Conservation (phyloP, 2,113 vertebrate genomes). For the Empidonax traillii region DNA sequence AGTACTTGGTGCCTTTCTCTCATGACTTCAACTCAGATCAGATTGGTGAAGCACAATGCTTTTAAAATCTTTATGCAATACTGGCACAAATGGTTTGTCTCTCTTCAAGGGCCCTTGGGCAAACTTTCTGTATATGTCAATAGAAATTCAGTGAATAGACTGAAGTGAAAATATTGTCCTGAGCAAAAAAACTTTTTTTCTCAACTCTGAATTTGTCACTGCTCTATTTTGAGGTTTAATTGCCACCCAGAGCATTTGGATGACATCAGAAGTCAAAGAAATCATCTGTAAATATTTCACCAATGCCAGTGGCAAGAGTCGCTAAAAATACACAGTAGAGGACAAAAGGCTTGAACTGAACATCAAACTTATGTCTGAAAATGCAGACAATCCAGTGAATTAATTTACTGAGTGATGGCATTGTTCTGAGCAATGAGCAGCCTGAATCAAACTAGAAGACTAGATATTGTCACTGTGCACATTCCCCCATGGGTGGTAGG, state of each 20-base stretch:
- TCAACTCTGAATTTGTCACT: not conserved
- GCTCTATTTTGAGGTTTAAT: conserved; percentile 43
- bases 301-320: conserved; percentile 6
- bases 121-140: conserved; percentile 2
- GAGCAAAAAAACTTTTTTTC: not conserved
- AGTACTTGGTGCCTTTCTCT: not conserved
- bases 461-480: not conserved
- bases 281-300: conserved; percentile 50
- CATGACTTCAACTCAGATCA: not conserved
- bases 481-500: fast-evolving
- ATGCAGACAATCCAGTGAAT: not conserved
- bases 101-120: not conserved
- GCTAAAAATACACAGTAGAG: conserved; percentile 50
- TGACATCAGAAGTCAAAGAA: conserved; percentile 46
- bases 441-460: not conserved
- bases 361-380: not conserved
- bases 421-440: not conserved
- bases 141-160: conserved; percentile 23
- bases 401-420: not conserved
- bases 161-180: conserved; percentile 6
- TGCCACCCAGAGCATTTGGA: conserved; percentile 53
- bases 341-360: conserved; percentile 1
- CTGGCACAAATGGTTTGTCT: not conserved
- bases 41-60: not conserved
- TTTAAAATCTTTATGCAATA: conserved; percentile 15